Evolutionary conservation across 2,797 vertebrate genomes (phyloP).

Genomic region (Ctenochaetus hawaiiensis): DNA sequence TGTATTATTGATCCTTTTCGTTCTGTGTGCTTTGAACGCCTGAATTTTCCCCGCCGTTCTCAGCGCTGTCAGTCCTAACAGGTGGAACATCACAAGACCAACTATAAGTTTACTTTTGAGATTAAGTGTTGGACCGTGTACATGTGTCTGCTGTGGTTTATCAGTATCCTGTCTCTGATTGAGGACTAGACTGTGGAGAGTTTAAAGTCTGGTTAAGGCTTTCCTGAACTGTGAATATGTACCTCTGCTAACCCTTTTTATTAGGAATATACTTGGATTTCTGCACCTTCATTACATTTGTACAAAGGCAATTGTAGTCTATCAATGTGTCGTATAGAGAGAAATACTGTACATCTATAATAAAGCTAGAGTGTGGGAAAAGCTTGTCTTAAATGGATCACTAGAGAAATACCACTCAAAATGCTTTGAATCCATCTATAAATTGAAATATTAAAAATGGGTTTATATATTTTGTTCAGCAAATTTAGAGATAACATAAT

Average conservation of each 20-base stretch:
- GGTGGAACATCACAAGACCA: constrained; percentile 5
- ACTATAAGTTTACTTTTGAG: constrained; percentile 22
- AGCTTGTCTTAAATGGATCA: constrained; percentile 16
- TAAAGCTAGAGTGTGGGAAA: constrained; percentile 63
- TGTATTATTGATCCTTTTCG: constrained; percentile 11
- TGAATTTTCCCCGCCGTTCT: neutral
- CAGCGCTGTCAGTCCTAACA: neutral
- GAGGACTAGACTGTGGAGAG: constrained; percentile 12
- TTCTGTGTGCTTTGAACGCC: neutral
- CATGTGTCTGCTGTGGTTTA: constrained; percentile 2
- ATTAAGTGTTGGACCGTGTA: neutral
- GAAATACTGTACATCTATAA: constrained; percentile 63
- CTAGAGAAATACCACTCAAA: neutral
- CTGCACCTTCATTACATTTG: constrained; percentile 44
- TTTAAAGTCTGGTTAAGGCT: neutral
- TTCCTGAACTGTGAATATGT: constrained; percentile 28
- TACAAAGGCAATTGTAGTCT: constrained; percentile 58
- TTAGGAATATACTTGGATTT: constrained; percentile 6
- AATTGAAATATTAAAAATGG: neutral
- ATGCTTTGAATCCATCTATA: neutral
- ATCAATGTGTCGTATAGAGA: constrained; percentile 43
- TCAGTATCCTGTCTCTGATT: neutral
- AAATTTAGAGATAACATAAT: constrained; percentile 2
- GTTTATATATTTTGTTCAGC: neutral
- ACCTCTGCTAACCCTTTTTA: constrained; percentile 7